Conservation (phyloP, 2,113 vertebrate species). For the Mobula birostris region DNA sequence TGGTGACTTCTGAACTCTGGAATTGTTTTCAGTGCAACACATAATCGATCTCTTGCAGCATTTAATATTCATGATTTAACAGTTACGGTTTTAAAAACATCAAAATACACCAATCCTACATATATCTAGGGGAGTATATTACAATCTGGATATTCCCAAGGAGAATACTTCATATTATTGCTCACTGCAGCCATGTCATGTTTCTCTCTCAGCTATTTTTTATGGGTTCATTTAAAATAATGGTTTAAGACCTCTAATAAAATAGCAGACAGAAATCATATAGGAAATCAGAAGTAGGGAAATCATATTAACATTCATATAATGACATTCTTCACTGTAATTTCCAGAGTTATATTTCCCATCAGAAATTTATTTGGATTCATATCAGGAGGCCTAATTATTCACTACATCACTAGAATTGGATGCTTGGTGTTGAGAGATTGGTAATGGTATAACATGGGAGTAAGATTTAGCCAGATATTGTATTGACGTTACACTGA, state of each 20-base stretch:
- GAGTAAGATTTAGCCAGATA: background rate
- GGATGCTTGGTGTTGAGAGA: background rate
- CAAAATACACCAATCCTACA: conserved; percentile 7
- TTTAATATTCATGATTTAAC: background rate
- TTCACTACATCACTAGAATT: background rate
- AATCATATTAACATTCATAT: background rate
- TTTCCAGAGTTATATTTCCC: background rate
- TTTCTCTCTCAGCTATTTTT: background rate
- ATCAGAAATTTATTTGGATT: background rate
- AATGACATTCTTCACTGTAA: background rate
- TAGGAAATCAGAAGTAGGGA: no score
- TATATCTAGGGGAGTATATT: background rate
- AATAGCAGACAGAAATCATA: background rate
- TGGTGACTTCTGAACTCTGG: background rate
- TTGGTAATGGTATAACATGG: background rate
- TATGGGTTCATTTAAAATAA: conserved; percentile 15
- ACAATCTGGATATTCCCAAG: background rate
- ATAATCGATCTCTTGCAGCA: background rate
- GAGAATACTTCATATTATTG: background rate
- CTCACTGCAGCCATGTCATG: background rate
- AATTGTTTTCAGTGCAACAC: background rate
- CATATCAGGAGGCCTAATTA: background rate
- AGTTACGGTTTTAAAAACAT: background rate
- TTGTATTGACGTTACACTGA: background rate
- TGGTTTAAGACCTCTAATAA: conserved; percentile 26